Conservation (phyloP, 2,888 invertebrate genomes). For the Cartodere bifasciata region DNA sequence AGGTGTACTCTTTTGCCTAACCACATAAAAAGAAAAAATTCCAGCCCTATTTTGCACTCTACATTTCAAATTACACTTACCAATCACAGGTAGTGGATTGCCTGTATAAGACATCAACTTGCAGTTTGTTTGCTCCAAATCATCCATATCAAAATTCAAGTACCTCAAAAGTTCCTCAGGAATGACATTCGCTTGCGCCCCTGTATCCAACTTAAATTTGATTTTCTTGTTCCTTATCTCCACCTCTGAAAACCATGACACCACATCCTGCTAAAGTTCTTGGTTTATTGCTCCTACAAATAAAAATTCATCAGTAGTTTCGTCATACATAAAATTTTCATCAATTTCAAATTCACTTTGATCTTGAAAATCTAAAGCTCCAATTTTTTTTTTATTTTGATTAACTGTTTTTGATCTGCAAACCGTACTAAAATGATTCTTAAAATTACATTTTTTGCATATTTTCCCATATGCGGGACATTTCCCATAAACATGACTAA, state of each 20-base stretch:
- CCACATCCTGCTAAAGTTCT: no score
- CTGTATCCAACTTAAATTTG: constrained; percentile 3
- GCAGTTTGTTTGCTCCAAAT: constrained; percentile 5
- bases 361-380: no score
- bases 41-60: constrained; percentile 1
- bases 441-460: no score
- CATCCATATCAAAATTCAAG: constrained; percentile 1
- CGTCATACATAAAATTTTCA: no score
- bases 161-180: not conserved
- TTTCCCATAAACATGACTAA: no score
- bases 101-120: constrained; percentile 5
- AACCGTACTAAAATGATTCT: no score
- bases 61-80: constrained; percentile 5
- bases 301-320: no score
- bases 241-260: constrained; percentile 3
- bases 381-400: no score
- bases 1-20: not conserved
- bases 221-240: constrained; percentile 1
- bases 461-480: no score
- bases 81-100: constrained; percentile 2
- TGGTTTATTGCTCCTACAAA: no score
- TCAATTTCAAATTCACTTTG: no score
- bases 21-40: constrained; percentile 6
- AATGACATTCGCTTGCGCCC: constrained; percentile 3
- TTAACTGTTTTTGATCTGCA: no score